Conservation (phyloP, 2,888 invertebrate genomes). For the Anthophora plumipes region DNA sequence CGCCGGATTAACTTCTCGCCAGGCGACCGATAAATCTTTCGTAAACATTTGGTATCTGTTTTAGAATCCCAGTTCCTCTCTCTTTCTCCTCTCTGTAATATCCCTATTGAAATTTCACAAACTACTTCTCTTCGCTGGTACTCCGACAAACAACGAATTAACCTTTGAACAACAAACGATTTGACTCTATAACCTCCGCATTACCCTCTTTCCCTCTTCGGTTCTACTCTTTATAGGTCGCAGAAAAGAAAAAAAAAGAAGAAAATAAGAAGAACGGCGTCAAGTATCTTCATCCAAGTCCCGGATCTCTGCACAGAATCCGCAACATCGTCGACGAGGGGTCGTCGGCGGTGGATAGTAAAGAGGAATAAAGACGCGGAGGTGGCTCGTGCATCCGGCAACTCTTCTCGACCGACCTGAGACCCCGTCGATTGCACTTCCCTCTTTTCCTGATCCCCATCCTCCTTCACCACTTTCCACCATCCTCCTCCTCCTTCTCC, state of each 20-base stretch:
- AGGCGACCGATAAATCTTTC: constrained; percentile 56
- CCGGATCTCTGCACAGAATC: constrained; percentile 17
- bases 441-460: constrained; percentile 41
- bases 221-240: not conserved
- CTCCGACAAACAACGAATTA: constrained; percentile 1
- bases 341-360: constrained; percentile 38
- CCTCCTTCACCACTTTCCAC: constrained; percentile 56
- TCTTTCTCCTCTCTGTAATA: too few species aligned
- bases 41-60: constrained; percentile 53
- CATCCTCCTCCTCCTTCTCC: constrained; percentile 34
- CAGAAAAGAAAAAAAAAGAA: not conserved
- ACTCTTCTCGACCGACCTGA: constrained; percentile 44
- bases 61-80: constrained; percentile 40
- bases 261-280: not conserved
- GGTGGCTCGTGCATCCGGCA: constrained; percentile 64
- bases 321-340: constrained; percentile 53
- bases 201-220: too few species aligned
- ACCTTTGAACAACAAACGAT: not conserved
- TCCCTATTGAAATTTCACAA: not conserved
- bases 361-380: constrained; percentile 62
- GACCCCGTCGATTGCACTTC: constrained; percentile 50
- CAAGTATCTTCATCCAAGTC: not conserved
- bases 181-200: not conserved
- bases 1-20: constrained; percentile 60
- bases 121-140: not conserved